phyloP scores from a whole-genome alignment of 2,888 invertebrate species.

The Apodemia hepburni region DNA sequence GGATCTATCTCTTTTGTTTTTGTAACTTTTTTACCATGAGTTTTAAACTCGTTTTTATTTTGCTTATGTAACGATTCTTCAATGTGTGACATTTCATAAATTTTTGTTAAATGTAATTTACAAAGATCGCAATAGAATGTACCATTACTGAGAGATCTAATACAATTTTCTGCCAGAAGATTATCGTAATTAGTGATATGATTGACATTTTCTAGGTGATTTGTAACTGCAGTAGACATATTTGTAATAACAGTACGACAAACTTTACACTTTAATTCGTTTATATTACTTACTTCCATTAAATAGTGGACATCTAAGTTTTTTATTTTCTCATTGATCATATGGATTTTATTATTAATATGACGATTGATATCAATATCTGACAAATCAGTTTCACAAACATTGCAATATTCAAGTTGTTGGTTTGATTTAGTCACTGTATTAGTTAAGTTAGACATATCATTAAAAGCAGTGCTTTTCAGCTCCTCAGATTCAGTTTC shows the following conservation, averaged over 20 bases:
- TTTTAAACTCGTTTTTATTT: background rate
- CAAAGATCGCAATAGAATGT: slow-evolving; percentile 21
- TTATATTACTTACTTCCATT: background rate
- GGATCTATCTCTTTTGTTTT: background rate
- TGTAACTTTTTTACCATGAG: background rate
- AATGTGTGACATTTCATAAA: background rate
- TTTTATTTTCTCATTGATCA: slow-evolving; percentile 5
- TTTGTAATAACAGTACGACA: background rate
- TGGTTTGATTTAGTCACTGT: background rate
- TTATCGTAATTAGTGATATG: slow-evolving; percentile 4
- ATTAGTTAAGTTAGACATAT: too few species aligned
- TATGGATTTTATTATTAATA: background rate
- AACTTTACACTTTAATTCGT: slow-evolving; percentile 3
- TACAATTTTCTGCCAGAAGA: slow-evolving; percentile 2
- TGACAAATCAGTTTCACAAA: slow-evolving; percentile 2
- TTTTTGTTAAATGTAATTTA: background rate
- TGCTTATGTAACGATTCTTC: background rate
- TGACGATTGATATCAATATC: slow-evolving; percentile 6
- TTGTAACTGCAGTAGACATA: background rate
- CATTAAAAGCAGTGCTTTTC: too few species aligned
- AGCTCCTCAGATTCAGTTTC: too few species aligned
- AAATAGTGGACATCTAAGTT: background rate
- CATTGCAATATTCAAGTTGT: background rate
- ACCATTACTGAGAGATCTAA: background rate
- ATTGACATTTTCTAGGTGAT: background rate